Evolutionary conservation across 2,113 vertebrate species (phyloP), one percentile per base, ranked within the genome.

Genomic region (Rana temporaria): DNA sequence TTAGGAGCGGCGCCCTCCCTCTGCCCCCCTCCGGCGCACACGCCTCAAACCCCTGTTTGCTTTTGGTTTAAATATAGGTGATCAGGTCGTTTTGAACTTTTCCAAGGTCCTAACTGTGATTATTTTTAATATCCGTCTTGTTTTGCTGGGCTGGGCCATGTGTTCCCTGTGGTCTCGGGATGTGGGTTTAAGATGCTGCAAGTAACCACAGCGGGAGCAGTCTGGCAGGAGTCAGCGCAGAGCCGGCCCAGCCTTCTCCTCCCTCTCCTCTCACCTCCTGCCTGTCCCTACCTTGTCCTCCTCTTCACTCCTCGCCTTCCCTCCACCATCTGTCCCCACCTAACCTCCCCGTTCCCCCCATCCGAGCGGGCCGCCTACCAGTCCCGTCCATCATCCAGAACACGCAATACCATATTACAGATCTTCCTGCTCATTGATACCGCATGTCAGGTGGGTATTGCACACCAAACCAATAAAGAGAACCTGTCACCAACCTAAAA

Each of bases 51-150:
- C 72, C 53, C 60, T 83, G 34, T 83, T 83, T 83, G 81, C 72
- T 76, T 83, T 68, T 76, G 81, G 48, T 75, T 83, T 83, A 75
- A 26, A 83, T 83, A 76, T 83, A 75, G 81, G 81, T 66, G 71
- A 83, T 83, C 6, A n/a, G 72, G 81, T 76, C 53, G 81, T 75
- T 83, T 83, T 83, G 80, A 75, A 74, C 80, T 82, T 67, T 82
- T 75, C 70, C 80, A n/a, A 73, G 79, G 80, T 66, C 52, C 70
- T 74, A 12, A 26, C 70, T 56, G 70, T 60, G 81, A 83, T 83
- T 83, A 83, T 83, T 83, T 83, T 76, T 82, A 82, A 82, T 75
- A 67, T 75, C 30, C 48, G 53, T 67, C 80, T 82, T 76, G 71
- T 83, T 83, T 76, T 83, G 80, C 80, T 82, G 70, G 70, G 72